Percentiles rank a stretch among this genome's conserved stretches.
These are phyloP conservation scores for Epinotia brunnichana DNA, from an alignment of 2,888 invertebrate genomes.

Conservation along the genomic window DNA sequence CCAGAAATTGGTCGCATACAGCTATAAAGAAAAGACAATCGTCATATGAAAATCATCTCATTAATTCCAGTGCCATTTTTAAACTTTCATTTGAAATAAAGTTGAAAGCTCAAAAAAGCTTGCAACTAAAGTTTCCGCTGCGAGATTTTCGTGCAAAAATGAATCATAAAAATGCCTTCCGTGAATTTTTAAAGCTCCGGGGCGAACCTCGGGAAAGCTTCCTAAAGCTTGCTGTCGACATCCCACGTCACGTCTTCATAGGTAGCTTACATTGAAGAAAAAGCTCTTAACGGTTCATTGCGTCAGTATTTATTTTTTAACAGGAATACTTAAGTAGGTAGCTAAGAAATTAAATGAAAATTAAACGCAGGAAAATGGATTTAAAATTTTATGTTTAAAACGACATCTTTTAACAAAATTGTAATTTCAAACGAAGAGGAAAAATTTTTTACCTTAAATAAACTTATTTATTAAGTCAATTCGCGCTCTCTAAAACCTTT, in stretches of 20 bases:
- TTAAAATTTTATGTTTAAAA: too few relatives aligned
- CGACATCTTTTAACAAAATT: too few relatives aligned
- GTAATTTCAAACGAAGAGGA: too few relatives aligned
- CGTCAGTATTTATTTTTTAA: neutral
- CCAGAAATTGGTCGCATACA: neutral
- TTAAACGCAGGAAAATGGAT: too few relatives aligned
- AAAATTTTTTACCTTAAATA: too few relatives aligned
- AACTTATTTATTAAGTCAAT: too few relatives aligned
- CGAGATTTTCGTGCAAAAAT: conserved; percentile 10
- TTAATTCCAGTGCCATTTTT: neutral
- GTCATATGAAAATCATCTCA: neutral
- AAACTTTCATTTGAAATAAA: neutral
- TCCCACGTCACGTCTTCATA: neutral
- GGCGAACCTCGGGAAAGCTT: neutral
- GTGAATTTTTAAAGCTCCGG: conserved; percentile 4
- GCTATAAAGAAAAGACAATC: neutral
- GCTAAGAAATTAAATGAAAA: too few relatives aligned
- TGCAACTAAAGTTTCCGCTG: conserved; percentile 5
- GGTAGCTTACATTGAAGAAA: neutral
- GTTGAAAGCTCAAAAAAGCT: conserved; percentile 8
- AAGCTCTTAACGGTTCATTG: neutral
- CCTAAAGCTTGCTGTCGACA: conserved; percentile 6
- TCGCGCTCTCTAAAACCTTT: too few relatives aligned
- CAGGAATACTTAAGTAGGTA: too few relatives aligned
- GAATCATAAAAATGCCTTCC: conserved; percentile 2